A percentile compares a stretch with the other conserved stretches of the same genome.
These are phyloP conservation scores for Beris chalybata DNA, from an alignment of 2,888 invertebrate species.

Conservation along the genomic window DNA sequence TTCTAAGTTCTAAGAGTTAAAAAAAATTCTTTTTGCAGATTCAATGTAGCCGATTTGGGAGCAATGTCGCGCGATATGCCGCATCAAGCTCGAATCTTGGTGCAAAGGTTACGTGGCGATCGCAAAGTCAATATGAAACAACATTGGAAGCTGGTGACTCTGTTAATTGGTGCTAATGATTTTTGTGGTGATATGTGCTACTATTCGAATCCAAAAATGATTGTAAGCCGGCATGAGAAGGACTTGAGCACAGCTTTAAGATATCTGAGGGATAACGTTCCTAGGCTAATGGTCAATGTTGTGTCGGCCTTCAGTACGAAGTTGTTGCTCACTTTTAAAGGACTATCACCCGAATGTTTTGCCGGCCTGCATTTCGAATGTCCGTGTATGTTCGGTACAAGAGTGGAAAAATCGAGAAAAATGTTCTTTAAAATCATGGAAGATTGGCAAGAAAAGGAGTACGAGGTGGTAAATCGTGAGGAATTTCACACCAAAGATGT, in stretches of 20 bases:
- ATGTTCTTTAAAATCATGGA: constrained; percentile 57
- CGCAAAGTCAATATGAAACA: constrained; percentile 59
- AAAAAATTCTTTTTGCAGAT: constrained; percentile 40
- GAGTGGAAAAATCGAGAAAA: constrained; percentile 46
- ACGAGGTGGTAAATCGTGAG: constrained; percentile 56
- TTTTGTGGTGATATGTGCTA: constrained; percentile 64
- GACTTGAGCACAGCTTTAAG: constrained; percentile 56
- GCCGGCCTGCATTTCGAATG: constrained; percentile 58
- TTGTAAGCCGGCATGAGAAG: constrained; percentile 56
- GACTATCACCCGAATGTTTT: constrained; percentile 55
- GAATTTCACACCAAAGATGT: constrained; percentile 52
- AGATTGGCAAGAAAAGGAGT: constrained; percentile 60
- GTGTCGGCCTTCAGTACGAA: constrained; percentile 59
- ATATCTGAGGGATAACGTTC: constrained; percentile 61
- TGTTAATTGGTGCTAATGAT: constrained; percentile 66
- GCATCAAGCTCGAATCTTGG: constrained; percentile 61
- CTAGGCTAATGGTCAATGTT: constrained; percentile 63
- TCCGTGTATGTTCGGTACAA: constrained; percentile 60
- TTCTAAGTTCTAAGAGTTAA: not conserved
- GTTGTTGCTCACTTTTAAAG: constrained; percentile 52
- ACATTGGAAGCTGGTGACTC: constrained; percentile 66
- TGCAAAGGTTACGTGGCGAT: constrained; percentile 60
- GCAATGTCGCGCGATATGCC: constrained; percentile 63
- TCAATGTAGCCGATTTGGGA: constrained; percentile 64
- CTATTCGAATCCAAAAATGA: constrained; percentile 51